phyloP scores from a whole-genome alignment of 2,888 invertebrate species.

The Psylliodes chrysocephalus region DNA sequence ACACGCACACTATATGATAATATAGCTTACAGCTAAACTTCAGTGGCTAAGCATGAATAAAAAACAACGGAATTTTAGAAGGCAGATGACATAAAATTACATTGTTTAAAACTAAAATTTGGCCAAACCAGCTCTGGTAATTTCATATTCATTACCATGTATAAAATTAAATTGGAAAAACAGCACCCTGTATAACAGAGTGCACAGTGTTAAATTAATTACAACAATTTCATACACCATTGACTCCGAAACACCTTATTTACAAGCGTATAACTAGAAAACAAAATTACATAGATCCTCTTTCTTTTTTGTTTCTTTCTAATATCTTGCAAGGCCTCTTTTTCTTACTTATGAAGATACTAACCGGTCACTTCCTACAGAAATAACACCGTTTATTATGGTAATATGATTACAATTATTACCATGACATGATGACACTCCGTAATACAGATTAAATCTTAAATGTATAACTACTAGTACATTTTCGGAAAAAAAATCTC shows the following conservation, averaged over 20 bases:
- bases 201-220: conserved; percentile 23
- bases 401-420: conserved; percentile 28
- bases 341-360: background rate
- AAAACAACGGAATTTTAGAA: too few species aligned
- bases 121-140: too few species aligned
- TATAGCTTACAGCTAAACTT: too few species aligned
- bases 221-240: conserved; percentile 20
- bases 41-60: too few species aligned
- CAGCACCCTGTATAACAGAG: background rate
- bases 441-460: too few species aligned
- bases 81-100: too few species aligned
- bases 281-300: conserved; percentile 18
- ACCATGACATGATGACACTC: conserved; percentile 11
- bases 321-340: conserved; percentile 6
- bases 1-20: too few species aligned
- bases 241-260: conserved; percentile 19
- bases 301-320: conserved; percentile 18
- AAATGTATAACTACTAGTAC: too few species aligned
- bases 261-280: conserved; percentile 22
- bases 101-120: too few species aligned
- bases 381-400: conserved; percentile 25
- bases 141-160: too few species aligned
- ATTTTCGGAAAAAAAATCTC: too few species aligned
- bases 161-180: background rate
- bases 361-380: conserved; percentile 23